Conservation (phyloP, 2,113 vertebrate species). For the Ailuropoda melanoleuca region DNA sequence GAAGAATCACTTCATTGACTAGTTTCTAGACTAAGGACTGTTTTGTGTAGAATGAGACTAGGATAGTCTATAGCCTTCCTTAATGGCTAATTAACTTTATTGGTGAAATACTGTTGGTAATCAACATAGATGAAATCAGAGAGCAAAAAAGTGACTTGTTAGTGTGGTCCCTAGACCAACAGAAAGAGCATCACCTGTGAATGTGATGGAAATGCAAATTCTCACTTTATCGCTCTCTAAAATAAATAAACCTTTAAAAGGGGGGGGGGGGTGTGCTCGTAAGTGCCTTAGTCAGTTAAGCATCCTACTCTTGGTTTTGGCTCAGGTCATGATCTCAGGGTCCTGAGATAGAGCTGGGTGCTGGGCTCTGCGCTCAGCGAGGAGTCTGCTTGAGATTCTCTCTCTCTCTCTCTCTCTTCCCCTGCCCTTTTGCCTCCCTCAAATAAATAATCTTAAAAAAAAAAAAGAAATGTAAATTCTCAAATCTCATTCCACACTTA, state of each 20-base stretch:
- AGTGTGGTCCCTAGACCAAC: not conserved
- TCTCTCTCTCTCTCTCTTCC: not conserved
- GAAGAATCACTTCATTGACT: not conserved
- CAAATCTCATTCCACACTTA: not conserved
- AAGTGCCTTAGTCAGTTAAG: not conserved
- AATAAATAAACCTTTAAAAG: not conserved
- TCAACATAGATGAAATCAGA: not conserved
- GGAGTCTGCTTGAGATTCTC: not conserved
- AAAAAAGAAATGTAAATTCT: not conserved
- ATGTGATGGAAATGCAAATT: not conserved
- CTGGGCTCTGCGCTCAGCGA: not conserved
- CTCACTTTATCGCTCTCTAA: not conserved
- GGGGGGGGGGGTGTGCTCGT: not conserved
- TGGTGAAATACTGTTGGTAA: not conserved
- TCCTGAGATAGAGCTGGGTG: not conserved
- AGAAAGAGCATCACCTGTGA: not conserved
- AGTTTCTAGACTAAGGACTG: not conserved
- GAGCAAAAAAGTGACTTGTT: not conserved
- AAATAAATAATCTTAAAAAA: not conserved
- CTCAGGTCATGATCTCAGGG: not conserved
- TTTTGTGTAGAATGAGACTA: not conserved
- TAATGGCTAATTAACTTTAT: not conserved
- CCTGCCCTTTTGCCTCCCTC: not conserved
- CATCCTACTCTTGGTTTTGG: not conserved
- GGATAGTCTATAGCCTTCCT: not conserved